A percentile compares a stretch with the other conserved stretches of the same genome.
phyloP scores from a whole-genome alignment of 2,797 vertebrate genomes.

The Pantherophis vulpinus region DNA sequence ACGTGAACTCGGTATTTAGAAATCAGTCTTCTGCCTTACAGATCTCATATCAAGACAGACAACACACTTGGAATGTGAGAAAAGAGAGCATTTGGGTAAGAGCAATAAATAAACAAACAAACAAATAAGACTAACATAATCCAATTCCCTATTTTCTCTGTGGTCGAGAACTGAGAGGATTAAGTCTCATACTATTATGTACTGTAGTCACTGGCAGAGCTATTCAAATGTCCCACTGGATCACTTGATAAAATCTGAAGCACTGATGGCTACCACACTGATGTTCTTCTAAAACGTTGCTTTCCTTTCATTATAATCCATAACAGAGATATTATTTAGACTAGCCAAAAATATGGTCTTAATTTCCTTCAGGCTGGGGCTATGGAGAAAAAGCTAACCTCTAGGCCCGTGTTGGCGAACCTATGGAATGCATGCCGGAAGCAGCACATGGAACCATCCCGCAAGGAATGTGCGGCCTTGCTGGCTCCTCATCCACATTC shows the following conservation, averaged over 20 bases:
- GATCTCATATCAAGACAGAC: background rate
- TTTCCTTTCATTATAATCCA: background rate
- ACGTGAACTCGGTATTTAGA: background rate
- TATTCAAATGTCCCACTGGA: background rate
- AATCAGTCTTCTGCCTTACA: background rate
- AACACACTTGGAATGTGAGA: conserved; percentile 8
- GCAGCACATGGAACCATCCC: too few relatives aligned
- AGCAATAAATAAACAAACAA: background rate
- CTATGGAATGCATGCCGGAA: too few relatives aligned
- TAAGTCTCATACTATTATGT: background rate
- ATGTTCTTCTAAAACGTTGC: background rate
- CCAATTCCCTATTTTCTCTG: background rate
- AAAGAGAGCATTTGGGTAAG: conserved; percentile 21
- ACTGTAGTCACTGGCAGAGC: background rate
- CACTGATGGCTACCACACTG: background rate
- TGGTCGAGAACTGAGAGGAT: background rate
- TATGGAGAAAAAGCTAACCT: background rate
- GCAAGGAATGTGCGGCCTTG: too few relatives aligned
- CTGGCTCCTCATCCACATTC: too few relatives aligned
- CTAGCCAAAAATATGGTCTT: background rate
- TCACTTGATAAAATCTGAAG: background rate
- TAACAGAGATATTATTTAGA: background rate
- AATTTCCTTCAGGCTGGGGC: background rate
- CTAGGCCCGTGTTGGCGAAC: background rate
- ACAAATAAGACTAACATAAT: background rate